Percentiles rank a stretch among this genome's conserved stretches.
Evolutionary conservation across 2,113 vertebrate genomes (phyloP).

Genomic region (Vulpes vulpes): DNA sequence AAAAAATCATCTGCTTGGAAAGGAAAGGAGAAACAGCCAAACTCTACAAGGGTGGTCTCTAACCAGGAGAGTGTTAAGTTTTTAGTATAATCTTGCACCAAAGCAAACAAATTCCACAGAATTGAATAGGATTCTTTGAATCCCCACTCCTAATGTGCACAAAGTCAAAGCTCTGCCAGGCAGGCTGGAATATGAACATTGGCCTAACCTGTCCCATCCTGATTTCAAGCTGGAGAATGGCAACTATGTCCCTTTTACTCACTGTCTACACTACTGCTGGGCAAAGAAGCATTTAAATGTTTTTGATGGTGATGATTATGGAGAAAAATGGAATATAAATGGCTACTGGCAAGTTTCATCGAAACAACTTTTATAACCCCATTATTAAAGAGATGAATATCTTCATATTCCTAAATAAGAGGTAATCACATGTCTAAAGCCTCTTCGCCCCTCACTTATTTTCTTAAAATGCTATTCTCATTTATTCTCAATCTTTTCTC

Average conservation of each 20-base stretch:
- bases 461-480: slow-evolving; percentile 75
- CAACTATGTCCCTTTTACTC: slow-evolving; percentile 63
- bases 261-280: slow-evolving; percentile 20
- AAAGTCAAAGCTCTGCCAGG: slow-evolving; percentile 23
- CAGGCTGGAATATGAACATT: slow-evolving; percentile 16
- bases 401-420: slow-evolving; percentile 77
- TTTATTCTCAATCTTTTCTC: slow-evolving; percentile 64
- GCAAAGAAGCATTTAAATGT: slow-evolving; percentile 61
- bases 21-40: slow-evolving; percentile 6
- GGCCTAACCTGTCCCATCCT: slow-evolving; percentile 41
- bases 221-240: slow-evolving; percentile 63
- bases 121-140: slow-evolving; percentile 44
- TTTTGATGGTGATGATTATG: slow-evolving; percentile 71
- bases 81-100: slow-evolving; percentile 23
- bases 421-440: slow-evolving; percentile 78
- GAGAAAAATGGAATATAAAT: slow-evolving; percentile 73
- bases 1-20: background rate
- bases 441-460: slow-evolving; percentile 73
- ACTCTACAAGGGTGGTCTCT: background rate
- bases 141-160: background rate
- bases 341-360: slow-evolving; percentile 72
- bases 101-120: slow-evolving; percentile 53
- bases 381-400: slow-evolving; percentile 76
- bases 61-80: slow-evolving; percentile 19
- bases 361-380: slow-evolving; percentile 72